Base-by-base conservation (phyloP, 2,888 invertebrate species). In the Mythimna pallens region DNA sequence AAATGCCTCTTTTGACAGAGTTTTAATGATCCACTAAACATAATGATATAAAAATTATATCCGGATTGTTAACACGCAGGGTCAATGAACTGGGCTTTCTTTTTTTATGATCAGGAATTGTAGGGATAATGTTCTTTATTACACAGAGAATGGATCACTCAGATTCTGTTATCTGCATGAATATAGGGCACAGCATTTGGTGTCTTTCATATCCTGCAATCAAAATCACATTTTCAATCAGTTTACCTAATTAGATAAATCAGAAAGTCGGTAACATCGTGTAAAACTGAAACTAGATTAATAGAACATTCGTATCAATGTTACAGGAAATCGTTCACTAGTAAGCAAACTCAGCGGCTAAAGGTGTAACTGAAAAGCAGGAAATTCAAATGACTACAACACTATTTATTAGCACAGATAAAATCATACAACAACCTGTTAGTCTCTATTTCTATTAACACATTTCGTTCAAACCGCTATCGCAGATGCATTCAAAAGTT, bases 11-110 rank as follows among this genome's bases (percentile, higher is more conserved):
- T 93, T 93, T 94, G 92, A 93, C 92, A 90, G 91, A 91, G 88
- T 92, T 93, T 93, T 94, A 93, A 94, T 91, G 92, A 89, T 84
- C 87, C 87, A 91, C 92, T 92, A 92, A 93, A 87, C 83, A 73
- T 89, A 89, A 86, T 87, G 82, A 83, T 83, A 88, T 86, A 88
- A 89, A 89, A 90, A 88, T 87, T 89, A 90, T 88, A 88, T 89
- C 86, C 89, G 91, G 89, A 91, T 90, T 86, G 86, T 79, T 76
- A 73, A 74, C 81, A 83, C 78, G 83, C 76, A 80, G 65, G 83
- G 77, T 83, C 69, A 73, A 59, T 65, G 80, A 77, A 63, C 81
- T 74, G n/a, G 1, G 30, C 30, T 52, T 36, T 59, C 64, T 70
- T 69, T 65, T 34, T 22, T 57, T 36, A 64, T 43, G 55, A 57